A percentile compares a stretch with the other conserved stretches of the same genome.
phyloP scores from a whole-genome alignment of 2,113 vertebrate species.

The Mus pahari region DNA sequence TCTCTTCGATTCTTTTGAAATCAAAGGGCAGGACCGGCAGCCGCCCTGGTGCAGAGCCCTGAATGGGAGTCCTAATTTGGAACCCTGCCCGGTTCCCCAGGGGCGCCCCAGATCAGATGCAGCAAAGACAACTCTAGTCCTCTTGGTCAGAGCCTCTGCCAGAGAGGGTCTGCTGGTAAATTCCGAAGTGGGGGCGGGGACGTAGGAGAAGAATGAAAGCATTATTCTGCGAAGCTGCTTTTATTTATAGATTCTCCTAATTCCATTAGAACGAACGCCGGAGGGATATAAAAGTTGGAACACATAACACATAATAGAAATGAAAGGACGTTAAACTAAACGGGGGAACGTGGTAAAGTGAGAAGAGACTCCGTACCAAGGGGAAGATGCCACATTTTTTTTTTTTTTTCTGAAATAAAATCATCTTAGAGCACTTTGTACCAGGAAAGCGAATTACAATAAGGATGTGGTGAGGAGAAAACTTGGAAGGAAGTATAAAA shows the following conservation, averaged over 20 bases:
- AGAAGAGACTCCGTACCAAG: neutral
- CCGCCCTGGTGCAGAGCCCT: fast-evolving
- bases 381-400: constrained; percentile 31
- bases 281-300: constrained; percentile 78
- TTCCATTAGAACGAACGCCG: constrained; percentile 74
- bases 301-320: constrained; percentile 65
- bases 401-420: constrained; percentile 49
- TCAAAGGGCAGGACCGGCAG: neutral
- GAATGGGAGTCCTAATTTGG: neutral
- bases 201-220: constrained; percentile 59
- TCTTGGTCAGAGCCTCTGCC: neutral
- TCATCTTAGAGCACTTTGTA: neutral
- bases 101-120: neutral
- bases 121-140: neutral
- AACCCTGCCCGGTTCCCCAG: neutral
- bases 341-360: constrained; percentile 2
- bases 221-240: constrained; percentile 71
- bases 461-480: neutral
- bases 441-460: constrained; percentile 24
- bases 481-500: constrained; percentile 52
- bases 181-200: constrained; percentile 4
- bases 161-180: neutral
- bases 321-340: constrained; percentile 54
- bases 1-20: neutral
- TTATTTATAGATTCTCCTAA: constrained; percentile 82